Conservation (phyloP, 2,113 vertebrate genomes). For the Oriolus oriolus region DNA sequence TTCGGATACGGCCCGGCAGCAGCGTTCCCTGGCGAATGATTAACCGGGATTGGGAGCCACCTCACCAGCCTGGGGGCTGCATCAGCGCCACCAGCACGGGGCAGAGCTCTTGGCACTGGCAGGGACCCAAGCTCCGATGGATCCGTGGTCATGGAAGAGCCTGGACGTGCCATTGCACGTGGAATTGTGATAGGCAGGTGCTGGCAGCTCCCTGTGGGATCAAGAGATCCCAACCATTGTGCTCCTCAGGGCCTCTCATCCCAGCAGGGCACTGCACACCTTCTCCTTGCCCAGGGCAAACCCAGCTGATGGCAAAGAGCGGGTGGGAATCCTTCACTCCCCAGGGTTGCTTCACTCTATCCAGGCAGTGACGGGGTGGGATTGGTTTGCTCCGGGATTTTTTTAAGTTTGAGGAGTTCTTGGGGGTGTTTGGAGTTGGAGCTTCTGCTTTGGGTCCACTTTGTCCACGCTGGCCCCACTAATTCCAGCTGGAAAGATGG, state of each 20-base stretch:
- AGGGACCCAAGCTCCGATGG: background rate
- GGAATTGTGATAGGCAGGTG: background rate
- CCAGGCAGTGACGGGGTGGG: background rate
- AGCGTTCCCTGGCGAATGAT: background rate
- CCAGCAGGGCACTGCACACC: background rate
- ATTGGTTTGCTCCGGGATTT: background rate
- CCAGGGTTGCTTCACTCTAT: background rate
- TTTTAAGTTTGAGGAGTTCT: background rate
- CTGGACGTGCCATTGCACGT: rapidly evolving
- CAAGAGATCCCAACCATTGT: background rate
- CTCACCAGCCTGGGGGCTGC: background rate
- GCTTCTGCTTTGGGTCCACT: background rate
- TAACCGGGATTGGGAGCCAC: background rate
- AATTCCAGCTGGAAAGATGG: background rate
- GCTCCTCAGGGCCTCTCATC: background rate
- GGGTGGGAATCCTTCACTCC: background rate
- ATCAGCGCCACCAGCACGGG: background rate
- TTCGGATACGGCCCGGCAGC: background rate
- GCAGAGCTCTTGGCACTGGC: background rate
- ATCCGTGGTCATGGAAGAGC: background rate
- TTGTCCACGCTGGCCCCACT: too few species aligned
- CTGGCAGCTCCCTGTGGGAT: background rate
- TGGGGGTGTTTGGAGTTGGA: background rate
- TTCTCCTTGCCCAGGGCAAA: background rate
- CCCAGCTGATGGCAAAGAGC: background rate